Percentiles rank a stretch among this genome's conserved stretches.
Conservation (phyloP, 2,113 vertebrate genomes). For the Brachypodius melanocephalos region DNA sequence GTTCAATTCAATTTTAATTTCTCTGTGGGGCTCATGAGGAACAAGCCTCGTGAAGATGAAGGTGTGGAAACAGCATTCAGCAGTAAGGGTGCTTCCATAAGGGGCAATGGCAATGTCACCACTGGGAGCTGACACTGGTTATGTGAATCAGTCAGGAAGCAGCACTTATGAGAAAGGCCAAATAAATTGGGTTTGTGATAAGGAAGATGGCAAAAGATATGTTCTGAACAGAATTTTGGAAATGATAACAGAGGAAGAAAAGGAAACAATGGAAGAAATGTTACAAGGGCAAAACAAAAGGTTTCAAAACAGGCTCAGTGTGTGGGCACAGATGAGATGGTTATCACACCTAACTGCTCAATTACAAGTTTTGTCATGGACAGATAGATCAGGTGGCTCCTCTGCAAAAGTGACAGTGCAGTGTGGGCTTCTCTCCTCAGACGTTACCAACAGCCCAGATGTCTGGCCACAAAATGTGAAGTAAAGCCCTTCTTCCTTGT, state of each 20-base stretch:
- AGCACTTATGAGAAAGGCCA: not conserved
- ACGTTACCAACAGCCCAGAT: not conserved
- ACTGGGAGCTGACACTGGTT: not conserved
- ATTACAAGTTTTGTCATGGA: not conserved
- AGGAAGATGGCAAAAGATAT: not conserved
- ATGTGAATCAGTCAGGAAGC: not conserved
- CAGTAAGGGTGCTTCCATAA: no score
- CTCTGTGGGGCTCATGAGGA: not conserved
- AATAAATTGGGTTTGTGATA: rapidly evolving
- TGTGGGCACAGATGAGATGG: not conserved
- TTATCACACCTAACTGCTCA: not conserved
- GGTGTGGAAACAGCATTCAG: not conserved
- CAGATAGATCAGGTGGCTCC: not conserved
- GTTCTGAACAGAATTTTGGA: not conserved
- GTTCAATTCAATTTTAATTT: not conserved
- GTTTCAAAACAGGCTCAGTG: not conserved
- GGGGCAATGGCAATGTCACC: not conserved
- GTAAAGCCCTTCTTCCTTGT: not conserved
- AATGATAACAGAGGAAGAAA: not conserved
- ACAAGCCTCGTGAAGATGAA: not conserved
- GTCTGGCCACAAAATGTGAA: rapidly evolving
- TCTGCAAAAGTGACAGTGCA: not conserved
- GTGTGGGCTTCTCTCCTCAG: not conserved
- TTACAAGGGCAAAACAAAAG: not conserved
- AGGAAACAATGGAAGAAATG: not conserved